phyloP scores from a whole-genome alignment of 1,140 invertebrate species.

The Heliconius melpomene region DNA sequence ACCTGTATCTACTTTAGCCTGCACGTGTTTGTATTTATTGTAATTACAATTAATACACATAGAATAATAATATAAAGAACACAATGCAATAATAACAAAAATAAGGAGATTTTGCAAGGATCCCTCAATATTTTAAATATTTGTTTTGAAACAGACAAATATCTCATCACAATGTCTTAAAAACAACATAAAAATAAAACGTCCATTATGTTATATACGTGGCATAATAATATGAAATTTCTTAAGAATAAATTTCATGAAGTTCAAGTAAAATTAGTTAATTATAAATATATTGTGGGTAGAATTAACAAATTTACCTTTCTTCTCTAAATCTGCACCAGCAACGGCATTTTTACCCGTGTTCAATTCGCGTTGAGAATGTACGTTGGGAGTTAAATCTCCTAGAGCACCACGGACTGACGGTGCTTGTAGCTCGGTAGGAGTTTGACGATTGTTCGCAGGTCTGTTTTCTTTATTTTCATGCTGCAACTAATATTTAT shows the following conservation, averaged over 20 bases:
- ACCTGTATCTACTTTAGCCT: conserved; percentile 75
- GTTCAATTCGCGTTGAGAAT: conserved; percentile 53
- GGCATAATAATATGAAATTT: neutral
- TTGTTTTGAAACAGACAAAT: neutral
- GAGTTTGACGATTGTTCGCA: conserved; percentile 49
- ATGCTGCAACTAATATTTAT: conserved; percentile 48
- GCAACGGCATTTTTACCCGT: conserved; percentile 57
- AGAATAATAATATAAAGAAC: neutral
- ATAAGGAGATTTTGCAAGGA: neutral
- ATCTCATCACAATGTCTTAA: no score
- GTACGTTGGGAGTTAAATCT: conserved; percentile 64
- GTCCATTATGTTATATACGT: no score
- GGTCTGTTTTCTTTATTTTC: conserved; percentile 69
- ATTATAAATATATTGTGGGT: conserved; percentile 26
- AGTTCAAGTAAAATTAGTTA: neutral
- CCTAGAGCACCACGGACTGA: conserved; percentile 65
- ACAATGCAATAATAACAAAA: neutral
- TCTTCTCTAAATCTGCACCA: conserved; percentile 66
- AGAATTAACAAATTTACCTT: conserved; percentile 44
- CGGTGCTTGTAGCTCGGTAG: conserved; percentile 56
- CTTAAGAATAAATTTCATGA: neutral
- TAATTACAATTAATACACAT: conserved; percentile 8
- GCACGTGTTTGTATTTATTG: conserved; percentile 74
- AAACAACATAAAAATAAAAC: no score
- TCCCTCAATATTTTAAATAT: neutral